These are phyloP conservation scores for Chrysomela aeneicollis DNA, from an alignment of 2,888 invertebrate species.

Conservation along the genomic window DNA sequence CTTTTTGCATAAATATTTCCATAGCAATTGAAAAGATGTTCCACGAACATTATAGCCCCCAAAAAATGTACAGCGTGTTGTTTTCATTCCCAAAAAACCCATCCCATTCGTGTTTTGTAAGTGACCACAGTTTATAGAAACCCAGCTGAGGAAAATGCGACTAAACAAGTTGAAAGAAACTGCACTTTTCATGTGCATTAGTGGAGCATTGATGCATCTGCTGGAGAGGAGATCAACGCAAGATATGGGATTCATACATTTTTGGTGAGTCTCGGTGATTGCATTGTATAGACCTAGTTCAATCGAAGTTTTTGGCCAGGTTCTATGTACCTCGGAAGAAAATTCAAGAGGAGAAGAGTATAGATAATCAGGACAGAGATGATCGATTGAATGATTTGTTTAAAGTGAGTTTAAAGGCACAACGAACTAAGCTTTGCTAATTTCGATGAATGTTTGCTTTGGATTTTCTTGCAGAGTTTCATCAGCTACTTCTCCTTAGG, in stretches of 20 bases:
- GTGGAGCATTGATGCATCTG: conserved; percentile 46
- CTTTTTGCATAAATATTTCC: too few species aligned
- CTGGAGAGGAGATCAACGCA: conserved; percentile 37
- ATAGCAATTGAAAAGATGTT: background rate
- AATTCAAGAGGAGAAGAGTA: background rate
- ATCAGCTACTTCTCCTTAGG: conserved; percentile 47
- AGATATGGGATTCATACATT: conserved; percentile 36
- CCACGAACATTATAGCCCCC: background rate
- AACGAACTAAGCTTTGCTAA: too few species aligned
- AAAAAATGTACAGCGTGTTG: conserved; percentile 1
- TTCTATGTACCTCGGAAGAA: conserved; percentile 39
- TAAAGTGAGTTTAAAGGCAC: background rate
- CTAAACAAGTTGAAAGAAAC: conserved; percentile 40
- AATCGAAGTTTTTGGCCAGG: conserved; percentile 30
- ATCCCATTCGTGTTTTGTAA: background rate
- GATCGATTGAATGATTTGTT: background rate
- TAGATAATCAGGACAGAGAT: background rate
- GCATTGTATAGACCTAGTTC: too few species aligned
- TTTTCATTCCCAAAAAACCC: too few species aligned
- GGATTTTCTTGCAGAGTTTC: conserved; percentile 42
- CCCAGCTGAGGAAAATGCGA: conserved; percentile 19
- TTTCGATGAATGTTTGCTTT: too few species aligned
- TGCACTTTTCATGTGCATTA: conserved; percentile 45
- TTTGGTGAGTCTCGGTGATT: conserved; percentile 42
- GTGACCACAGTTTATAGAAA: conserved; percentile 42